Conservation (phyloP, 2,113 vertebrate species). For the Stigmatopora argus region DNA sequence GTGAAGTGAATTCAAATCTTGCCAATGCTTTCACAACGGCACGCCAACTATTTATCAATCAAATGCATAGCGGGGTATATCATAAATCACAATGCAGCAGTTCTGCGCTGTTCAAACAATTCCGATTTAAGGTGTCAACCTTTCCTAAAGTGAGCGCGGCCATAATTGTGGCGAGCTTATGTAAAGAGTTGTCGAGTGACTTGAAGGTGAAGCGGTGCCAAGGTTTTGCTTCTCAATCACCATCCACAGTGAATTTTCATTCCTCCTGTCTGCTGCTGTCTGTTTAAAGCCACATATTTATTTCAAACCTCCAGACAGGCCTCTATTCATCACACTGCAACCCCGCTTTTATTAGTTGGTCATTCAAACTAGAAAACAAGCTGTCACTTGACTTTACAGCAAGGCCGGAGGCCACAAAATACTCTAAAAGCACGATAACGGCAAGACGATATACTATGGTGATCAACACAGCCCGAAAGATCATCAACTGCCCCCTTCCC, state of each 20-base stretch:
- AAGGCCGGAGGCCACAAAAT: slow-evolving; percentile 13
- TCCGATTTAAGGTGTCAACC: not conserved
- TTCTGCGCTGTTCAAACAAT: not conserved
- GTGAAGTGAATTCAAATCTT: no score
- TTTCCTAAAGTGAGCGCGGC: slow-evolving; percentile 1
- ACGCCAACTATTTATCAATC: no score
- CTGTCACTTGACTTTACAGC: slow-evolving; percentile 5
- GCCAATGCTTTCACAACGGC: no score
- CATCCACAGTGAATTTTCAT: slow-evolving; percentile 34
- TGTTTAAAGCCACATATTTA: slow-evolving; percentile 43
- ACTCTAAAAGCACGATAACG: slow-evolving; percentile 4
- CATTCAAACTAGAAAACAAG: slow-evolving; percentile 20
- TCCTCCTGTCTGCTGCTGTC: slow-evolving; percentile 19
- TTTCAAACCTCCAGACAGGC: slow-evolving; percentile 33
- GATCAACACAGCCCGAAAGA: no score
- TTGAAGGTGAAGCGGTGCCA: slow-evolving; percentile 31
- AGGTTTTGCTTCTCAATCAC: slow-evolving; percentile 29
- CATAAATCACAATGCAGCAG: not conserved
- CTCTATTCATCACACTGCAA: slow-evolving; percentile 38
- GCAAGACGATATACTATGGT: slow-evolving; percentile 12
- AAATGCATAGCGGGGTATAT: not conserved
- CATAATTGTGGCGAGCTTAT: slow-evolving; percentile 6
- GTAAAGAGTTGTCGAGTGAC: slow-evolving; percentile 14
- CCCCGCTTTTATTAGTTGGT: slow-evolving; percentile 46
- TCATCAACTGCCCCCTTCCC: no score